These are phyloP conservation scores for Alcis repandata DNA, from an alignment of 2,888 invertebrate species.

Conservation along the genomic window DNA sequence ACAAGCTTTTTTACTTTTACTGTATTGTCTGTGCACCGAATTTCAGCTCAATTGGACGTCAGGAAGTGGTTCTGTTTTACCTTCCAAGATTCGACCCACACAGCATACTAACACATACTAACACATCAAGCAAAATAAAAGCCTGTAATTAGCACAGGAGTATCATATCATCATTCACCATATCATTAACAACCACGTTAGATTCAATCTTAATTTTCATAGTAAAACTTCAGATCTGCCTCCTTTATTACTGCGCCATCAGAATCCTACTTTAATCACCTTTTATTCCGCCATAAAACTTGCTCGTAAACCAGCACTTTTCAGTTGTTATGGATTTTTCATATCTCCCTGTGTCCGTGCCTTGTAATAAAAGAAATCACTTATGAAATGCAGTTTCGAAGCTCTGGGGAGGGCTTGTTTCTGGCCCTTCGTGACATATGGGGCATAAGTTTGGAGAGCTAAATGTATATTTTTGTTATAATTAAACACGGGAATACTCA, in stretches of 20 bases:
- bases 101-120: neutral
- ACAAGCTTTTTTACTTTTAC: no score
- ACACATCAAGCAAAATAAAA: neutral
- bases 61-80: no score
- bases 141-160: no score
- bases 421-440: slow-evolving; percentile 64
- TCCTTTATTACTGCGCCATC: slow-evolving; percentile 49
- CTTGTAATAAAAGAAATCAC: slow-evolving; percentile 84
- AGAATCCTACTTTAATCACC: slow-evolving; percentile 71
- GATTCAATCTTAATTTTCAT: no score
- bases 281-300: slow-evolving; percentile 76
- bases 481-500: no score
- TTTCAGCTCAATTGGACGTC: no score
- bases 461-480: neutral
- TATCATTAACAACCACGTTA: no score
- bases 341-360: slow-evolving; percentile 76
- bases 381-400: slow-evolving; percentile 78
- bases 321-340: slow-evolving; percentile 75
- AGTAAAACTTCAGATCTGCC: slow-evolving; percentile 20
- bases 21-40: no score
- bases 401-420: slow-evolving; percentile 59
- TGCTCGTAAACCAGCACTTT: slow-evolving; percentile 79
- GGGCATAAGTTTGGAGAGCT: slow-evolving; percentile 31
- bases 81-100: no score
- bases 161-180: no score